A percentile compares a stretch with the other conserved stretches of the same genome.
Conservation (phyloP, 2,797 vertebrate species). For the Cottoperca gobio region DNA sequence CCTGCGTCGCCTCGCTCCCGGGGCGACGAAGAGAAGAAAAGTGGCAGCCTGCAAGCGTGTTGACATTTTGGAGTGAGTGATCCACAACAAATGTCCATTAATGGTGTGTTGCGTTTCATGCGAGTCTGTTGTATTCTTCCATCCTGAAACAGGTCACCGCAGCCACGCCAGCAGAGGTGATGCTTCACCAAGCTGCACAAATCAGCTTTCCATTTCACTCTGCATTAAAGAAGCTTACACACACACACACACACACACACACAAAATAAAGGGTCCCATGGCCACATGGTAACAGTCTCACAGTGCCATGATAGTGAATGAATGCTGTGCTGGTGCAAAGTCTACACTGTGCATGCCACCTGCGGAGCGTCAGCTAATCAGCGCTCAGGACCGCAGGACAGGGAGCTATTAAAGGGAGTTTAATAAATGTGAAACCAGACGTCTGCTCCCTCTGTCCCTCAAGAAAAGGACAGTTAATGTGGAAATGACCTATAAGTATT, state of each 20-base stretch:
- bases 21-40: conserved; percentile 30
- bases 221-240: conserved; percentile 44
- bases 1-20: conserved; percentile 38
- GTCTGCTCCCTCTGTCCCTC: conserved; percentile 50
- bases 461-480: conserved; percentile 35
- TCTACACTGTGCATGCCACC: conserved; percentile 49
- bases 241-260: too few species aligned
- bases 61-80: conserved; percentile 83
- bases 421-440: conserved; percentile 70
- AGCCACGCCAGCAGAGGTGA: conserved; percentile 51
- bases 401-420: conserved; percentile 72
- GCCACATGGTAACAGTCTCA: conserved; percentile 36
- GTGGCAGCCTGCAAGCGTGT: conserved; percentile 60
- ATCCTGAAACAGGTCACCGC: conserved; percentile 57
- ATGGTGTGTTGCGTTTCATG: conserved; percentile 67
- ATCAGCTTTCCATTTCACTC: conserved; percentile 63
- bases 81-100: conserved; percentile 76
- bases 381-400: conserved; percentile 66
- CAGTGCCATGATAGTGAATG: conserved; percentile 39
- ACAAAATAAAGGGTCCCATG: too few species aligned
- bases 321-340: conserved; percentile 31
- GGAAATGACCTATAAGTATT: background rate
- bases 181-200: conserved; percentile 63
- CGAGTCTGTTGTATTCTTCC: conserved; percentile 59
- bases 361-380: conserved; percentile 75